These are phyloP conservation scores for Heliconius hortense DNA, from an alignment of 2,888 invertebrate species.

Conservation along the genomic window DNA sequence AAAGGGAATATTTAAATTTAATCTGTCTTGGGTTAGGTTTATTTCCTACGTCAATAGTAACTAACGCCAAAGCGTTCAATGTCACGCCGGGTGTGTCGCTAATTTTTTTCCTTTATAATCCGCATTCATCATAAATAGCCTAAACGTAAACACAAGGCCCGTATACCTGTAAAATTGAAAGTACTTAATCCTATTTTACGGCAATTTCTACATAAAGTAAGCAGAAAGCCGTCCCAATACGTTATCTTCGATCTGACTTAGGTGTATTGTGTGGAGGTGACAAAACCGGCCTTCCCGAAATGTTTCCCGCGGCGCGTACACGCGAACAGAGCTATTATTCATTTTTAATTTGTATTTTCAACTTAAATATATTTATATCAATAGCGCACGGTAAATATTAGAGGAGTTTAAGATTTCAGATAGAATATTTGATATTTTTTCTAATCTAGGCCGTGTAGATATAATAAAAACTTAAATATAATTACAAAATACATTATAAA, in stretches of 20 bases:
- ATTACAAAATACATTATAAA: background rate
- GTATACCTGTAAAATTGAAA: conserved; percentile 22
- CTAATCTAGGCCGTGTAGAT: background rate
- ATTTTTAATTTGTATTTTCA: conserved; percentile 44
- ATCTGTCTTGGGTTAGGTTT: background rate
- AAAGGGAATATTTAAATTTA: background rate
- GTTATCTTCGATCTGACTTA: conserved; percentile 46
- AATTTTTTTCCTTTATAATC: conserved; percentile 18
- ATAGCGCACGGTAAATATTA: conserved; percentile 9
- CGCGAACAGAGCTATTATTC: conserved; percentile 37
- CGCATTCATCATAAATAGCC: conserved; percentile 14
- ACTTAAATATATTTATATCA: conserved; percentile 32
- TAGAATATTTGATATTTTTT: background rate
- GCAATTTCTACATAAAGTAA: conserved; percentile 54
- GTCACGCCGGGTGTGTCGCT: background rate
- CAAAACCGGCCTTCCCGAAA: conserved; percentile 49
- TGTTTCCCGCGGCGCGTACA: conserved; percentile 46
- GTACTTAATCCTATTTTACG: conserved; percentile 52
- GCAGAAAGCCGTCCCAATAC: conserved; percentile 40
- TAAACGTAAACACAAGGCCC: conserved; percentile 19
- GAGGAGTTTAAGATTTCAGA: background rate
- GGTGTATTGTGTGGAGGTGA: conserved; percentile 46
- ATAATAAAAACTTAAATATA: background rate
- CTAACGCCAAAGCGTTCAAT: background rate
- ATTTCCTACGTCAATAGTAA: background rate